Conservation (phyloP, 2,797 vertebrate species). For the Hafferia zeledoni region DNA sequence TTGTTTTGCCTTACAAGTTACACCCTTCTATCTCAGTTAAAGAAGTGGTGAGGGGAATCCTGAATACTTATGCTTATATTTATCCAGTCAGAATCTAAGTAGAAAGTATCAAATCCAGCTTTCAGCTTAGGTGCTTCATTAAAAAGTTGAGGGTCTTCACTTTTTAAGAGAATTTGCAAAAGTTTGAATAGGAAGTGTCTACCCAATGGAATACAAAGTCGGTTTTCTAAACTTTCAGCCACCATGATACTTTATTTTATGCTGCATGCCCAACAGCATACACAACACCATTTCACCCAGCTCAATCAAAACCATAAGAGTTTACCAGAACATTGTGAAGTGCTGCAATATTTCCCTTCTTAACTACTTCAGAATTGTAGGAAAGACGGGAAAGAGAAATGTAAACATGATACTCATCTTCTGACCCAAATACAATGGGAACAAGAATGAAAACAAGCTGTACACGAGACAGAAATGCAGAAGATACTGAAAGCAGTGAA, state of each 20-base stretch:
- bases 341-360: neutral
- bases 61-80: neutral
- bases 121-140: neutral
- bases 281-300: neutral
- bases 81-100: neutral
- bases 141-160: neutral
- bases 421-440: neutral
- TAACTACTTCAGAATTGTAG: neutral
- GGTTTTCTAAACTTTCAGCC: neutral
- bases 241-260: neutral
- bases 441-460: neutral
- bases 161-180: neutral
- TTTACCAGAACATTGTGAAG: neutral
- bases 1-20: neutral
- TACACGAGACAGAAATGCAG: neutral
- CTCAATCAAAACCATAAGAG: fast-evolving
- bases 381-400: neutral
- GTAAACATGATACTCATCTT: neutral
- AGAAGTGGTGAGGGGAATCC: neutral
- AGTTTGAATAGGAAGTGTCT: neutral
- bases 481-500: neutral
- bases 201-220: neutral
- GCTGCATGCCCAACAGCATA: neutral
- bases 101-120: neutral
- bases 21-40: neutral